These are phyloP conservation scores for Micrasema longulum DNA, from an alignment of 1,140 invertebrate species.

Conservation along the genomic window DNA sequence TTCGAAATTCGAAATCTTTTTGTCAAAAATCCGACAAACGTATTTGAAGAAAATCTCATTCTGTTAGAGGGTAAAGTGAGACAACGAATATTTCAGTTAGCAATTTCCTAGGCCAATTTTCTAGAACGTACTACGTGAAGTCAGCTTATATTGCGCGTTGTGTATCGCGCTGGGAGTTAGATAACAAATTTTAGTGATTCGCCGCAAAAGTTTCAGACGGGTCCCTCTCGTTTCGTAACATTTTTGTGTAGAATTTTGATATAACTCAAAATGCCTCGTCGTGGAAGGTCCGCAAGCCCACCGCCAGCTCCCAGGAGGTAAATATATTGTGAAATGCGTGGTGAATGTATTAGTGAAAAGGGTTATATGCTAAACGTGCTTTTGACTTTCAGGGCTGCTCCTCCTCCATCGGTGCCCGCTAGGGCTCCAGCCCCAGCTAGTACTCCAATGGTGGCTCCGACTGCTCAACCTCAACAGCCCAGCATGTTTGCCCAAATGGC, in stretches of 20 bases:
- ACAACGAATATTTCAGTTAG: not conserved
- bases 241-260: conserved; percentile 8
- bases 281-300: conserved; percentile 78
- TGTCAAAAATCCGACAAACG: conserved; percentile 15
- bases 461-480: conserved; percentile 71
- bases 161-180: conserved; percentile 8
- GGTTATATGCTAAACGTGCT: conserved; percentile 22
- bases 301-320: conserved; percentile 73
- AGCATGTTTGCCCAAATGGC: conserved; percentile 88
- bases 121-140: conserved; percentile 41
- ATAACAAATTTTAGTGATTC: conserved; percentile 39
- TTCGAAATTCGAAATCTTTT: not conserved
- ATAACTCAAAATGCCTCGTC: conserved; percentile 75
- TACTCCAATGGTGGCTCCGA: conserved; percentile 60
- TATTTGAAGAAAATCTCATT: not conserved
- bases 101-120: conserved; percentile 21
- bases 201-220: not conserved
- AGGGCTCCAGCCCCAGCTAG: conserved; percentile 65
- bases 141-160: conserved; percentile 20
- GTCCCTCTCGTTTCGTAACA: conserved; percentile 1
- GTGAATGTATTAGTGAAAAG: not conserved
- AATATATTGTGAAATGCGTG: conserved; percentile 43
- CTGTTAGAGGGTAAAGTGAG: conserved; percentile 3
- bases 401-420: conserved; percentile 64
- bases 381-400: conserved; percentile 62